Conservation (phyloP, 2,888 invertebrate species). For the Cancer borealis region DNA sequence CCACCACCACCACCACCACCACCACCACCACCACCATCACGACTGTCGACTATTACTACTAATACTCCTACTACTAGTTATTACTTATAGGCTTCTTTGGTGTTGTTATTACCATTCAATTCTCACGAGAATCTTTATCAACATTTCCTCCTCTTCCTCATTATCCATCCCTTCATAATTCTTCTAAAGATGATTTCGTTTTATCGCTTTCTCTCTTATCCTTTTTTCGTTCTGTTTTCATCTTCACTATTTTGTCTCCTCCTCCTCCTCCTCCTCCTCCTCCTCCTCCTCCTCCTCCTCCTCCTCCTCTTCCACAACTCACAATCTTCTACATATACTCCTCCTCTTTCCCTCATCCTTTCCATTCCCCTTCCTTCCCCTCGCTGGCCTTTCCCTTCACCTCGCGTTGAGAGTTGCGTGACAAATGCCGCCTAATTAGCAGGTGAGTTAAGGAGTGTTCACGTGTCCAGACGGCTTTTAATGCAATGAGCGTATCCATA, state of each 20-base stretch:
- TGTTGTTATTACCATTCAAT: not conserved
- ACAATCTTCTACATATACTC: not conserved
- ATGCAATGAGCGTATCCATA: constrained; percentile 63
- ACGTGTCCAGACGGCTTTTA: constrained; percentile 60
- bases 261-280: not conserved
- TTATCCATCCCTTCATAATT: not conserved
- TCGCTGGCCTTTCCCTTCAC: too few relatives aligned
- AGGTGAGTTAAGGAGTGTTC: constrained; percentile 25
- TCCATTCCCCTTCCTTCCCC: not conserved
- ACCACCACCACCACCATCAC: not conserved
- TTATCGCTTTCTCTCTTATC: not conserved
- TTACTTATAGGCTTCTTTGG: not conserved
- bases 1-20: not conserved
- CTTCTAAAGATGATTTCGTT: not conserved
- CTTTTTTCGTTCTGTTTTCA: too few relatives aligned
- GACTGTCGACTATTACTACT: not conserved
- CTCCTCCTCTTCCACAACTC: not conserved
- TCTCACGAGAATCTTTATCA: not conserved
- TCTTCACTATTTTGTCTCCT: not conserved
- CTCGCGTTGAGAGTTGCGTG: not conserved
- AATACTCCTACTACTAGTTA: not conserved
- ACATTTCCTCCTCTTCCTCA: not conserved
- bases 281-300: not conserved
- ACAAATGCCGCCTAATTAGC: constrained; percentile 48
- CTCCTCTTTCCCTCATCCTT: not conserved